Conservation (phyloP, 2,888 invertebrate species). For the Perizoma flavofasciatum region DNA sequence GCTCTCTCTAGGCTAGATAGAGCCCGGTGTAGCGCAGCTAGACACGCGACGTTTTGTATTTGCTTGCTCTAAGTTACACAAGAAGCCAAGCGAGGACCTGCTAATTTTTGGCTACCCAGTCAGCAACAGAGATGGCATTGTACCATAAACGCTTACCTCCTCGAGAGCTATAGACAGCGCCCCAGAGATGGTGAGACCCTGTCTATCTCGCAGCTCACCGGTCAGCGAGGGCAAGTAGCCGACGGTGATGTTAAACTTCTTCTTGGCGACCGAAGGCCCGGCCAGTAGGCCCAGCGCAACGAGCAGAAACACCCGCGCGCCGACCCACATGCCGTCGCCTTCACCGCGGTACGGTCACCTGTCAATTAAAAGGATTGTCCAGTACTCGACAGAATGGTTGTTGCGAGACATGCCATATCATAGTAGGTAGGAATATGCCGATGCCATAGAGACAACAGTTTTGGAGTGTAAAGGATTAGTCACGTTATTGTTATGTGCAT, state of each 20-base stretch:
- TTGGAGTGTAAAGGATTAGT: constrained; percentile 1
- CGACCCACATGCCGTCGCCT: constrained; percentile 86
- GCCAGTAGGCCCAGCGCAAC: constrained; percentile 84
- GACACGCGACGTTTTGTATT: neutral
- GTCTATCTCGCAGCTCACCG: constrained; percentile 89
- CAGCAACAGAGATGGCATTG: no score
- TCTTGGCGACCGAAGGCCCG: constrained; percentile 79
- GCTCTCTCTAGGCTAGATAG: constrained; percentile 5
- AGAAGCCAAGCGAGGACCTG: no score
- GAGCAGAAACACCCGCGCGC: constrained; percentile 86
- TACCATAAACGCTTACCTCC: constrained; percentile 79
- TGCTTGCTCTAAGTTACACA: no score
- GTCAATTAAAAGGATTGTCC: neutral
- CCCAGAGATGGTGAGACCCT: constrained; percentile 95
- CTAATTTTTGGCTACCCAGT: no score
- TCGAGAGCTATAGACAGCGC: constrained; percentile 95
- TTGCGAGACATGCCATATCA: no score
- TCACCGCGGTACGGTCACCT: constrained; percentile 70
- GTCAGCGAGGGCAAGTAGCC: constrained; percentile 94
- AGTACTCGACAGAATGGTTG: no score
- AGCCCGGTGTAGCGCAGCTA: neutral
- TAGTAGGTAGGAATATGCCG: no score
- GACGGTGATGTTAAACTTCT: constrained; percentile 86
- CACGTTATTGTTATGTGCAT: constrained; percentile 11
- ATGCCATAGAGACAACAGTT: no score